phyloP scores from a whole-genome alignment of 2,888 invertebrate species.

The Nemotelus nigrinus region DNA sequence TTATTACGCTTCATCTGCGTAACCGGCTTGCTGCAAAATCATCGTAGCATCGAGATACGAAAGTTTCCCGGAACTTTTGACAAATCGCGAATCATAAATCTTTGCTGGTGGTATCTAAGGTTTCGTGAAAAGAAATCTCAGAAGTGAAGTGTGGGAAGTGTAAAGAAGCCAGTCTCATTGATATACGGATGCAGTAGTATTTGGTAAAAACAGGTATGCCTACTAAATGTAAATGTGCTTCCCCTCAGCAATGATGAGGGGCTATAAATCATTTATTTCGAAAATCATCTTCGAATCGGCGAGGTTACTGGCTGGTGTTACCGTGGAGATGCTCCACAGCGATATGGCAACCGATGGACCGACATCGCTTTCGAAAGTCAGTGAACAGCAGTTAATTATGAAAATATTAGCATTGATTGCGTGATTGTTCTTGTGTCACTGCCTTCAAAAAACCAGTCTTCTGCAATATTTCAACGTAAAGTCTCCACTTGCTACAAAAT shows the following conservation, averaged over 20 bases:
- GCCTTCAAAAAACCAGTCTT: background rate
- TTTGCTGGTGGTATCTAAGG: no score
- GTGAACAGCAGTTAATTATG: background rate
- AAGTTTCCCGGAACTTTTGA: slow-evolving; percentile 2
- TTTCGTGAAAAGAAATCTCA: background rate
- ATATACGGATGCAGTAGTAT: slow-evolving; percentile 16
- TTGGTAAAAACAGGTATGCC: slow-evolving; percentile 25
- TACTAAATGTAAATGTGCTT: background rate
- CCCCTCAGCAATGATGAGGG: background rate
- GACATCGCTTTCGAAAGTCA: no score
- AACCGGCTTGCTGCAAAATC: slow-evolving; percentile 29
- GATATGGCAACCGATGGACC: no score
- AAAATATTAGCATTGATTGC: background rate
- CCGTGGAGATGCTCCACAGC: background rate
- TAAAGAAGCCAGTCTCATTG: slow-evolving; percentile 10
- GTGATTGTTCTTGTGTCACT: background rate
- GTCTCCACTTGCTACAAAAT: no score
- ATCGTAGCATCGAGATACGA: background rate
- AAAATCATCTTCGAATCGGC: slow-evolving; percentile 40
- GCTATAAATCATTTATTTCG: slow-evolving; percentile 44
- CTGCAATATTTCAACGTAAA: background rate
- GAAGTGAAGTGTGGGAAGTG: background rate
- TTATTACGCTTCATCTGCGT: background rate
- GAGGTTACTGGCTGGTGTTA: background rate
- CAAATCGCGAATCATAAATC: slow-evolving; percentile 4